Base-by-base conservation (phyloP, 2,888 invertebrate species). In the Apodemia mormo region DNA sequence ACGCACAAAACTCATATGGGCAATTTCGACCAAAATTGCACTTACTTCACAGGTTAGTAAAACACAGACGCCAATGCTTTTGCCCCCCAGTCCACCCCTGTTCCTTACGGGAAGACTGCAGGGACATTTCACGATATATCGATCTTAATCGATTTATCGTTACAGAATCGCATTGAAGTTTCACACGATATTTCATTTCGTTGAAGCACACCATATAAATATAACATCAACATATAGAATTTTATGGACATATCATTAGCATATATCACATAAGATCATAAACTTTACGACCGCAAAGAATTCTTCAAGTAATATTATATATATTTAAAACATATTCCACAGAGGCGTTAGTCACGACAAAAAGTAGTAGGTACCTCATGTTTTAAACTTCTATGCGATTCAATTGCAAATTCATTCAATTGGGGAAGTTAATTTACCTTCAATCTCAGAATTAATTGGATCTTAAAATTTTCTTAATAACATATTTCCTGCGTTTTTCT, bases 1-100 rank as follows among this genome's bases (percentile, higher is more conserved):
- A 93, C 93, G 93, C 93, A 93, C 93, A 93, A 93, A 93, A 85
- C 92, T 91, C 93, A 93, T 92, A 90, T 93, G 93, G 92, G 92
- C 91, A 92, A 93, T 92, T 93, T 89, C 87, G 90, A 92, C 89
- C 93, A 91, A 92, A 93, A 93, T 93, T 93, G 93, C 93, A 93
- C 93, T 92, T 93, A 92, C 88, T 92, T 93, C 90, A 90, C 93
- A 93, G 93, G 93, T 93, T 92, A 93, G 93, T 93, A 93, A 85
- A 88, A 81, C 89, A 89, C 90, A 83, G 85, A 89, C 86, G 89
- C 90, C 89, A 89, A 90, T 86, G 92, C 91, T 90, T 90, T 86
- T 85, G 85, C 86, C 89, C 86, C 87, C 93, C 92, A 91, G 92
- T 92, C 91, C 92, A 90, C 92, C 93, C 93, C 92, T 92, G 92